phyloP scores from a whole-genome alignment of 2,888 invertebrate genomes.

The Amblyjoppa fuscipennis region DNA sequence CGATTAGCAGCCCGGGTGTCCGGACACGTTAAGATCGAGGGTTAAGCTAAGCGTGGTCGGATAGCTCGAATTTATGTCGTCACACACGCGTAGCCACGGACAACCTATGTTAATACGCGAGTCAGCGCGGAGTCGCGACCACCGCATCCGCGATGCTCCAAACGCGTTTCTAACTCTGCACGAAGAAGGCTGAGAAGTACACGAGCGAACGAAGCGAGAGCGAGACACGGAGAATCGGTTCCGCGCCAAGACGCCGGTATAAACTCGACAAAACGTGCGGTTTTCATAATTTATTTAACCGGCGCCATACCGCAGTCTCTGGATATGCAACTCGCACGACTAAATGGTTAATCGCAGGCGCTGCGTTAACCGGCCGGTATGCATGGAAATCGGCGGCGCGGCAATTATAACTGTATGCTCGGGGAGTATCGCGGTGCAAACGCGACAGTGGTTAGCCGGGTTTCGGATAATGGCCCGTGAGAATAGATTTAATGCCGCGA shows the following conservation, averaged over 20 bases:
- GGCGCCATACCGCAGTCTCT: slow-evolving; percentile 72
- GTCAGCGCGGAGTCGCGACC: slow-evolving; percentile 1
- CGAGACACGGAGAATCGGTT: slow-evolving; percentile 17
- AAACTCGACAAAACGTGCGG: slow-evolving; percentile 60
- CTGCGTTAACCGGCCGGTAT: slow-evolving; percentile 70
- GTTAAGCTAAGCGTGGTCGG: slow-evolving; percentile 7
- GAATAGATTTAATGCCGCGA: not conserved
- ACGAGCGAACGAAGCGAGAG: slow-evolving; percentile 11
- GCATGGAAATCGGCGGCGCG: slow-evolving; percentile 68
- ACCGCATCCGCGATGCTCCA: not conserved
- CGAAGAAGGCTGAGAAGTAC: not conserved
- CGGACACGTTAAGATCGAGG: slow-evolving; percentile 17
- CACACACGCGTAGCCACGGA: slow-evolving; percentile 4
- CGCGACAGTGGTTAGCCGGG: slow-evolving; percentile 9
- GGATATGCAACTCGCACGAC: slow-evolving; percentile 74
- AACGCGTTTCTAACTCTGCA: not conserved
- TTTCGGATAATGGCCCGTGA: not conserved
- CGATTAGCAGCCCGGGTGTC: slow-evolving; percentile 13
- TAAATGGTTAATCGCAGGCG: slow-evolving; percentile 77
- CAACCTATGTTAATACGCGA: slow-evolving; percentile 28
- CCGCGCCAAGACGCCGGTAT: slow-evolving; percentile 47
- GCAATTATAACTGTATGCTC: slow-evolving; percentile 78
- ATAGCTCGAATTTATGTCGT: slow-evolving; percentile 20
- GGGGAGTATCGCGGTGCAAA: slow-evolving; percentile 28
- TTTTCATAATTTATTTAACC: slow-evolving; percentile 76